A percentile compares a stretch with the other conserved stretches of the same genome.
phyloP scores from a whole-genome alignment of 2,888 invertebrate genomes.

The Kuschelorhynchus macadamiae region DNA sequence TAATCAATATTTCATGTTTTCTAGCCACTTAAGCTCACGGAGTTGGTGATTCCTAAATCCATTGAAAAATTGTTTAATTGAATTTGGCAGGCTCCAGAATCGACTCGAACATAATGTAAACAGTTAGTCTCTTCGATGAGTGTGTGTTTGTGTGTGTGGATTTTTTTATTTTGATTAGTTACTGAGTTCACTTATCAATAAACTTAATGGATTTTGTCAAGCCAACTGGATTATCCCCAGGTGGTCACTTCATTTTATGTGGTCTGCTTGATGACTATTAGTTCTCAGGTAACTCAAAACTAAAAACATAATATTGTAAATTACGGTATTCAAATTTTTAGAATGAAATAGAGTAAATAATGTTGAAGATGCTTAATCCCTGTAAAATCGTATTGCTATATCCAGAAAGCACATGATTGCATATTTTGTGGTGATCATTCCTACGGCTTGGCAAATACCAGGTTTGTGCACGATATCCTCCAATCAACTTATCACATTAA shows the following conservation, averaged over 20 bases:
- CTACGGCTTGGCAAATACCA: slow-evolving; percentile 60
- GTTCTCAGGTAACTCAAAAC: too few species aligned
- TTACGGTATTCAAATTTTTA: too few species aligned
- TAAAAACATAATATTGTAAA: too few species aligned
- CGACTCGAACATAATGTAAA: slow-evolving; percentile 67
- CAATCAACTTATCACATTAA: slow-evolving; percentile 44
- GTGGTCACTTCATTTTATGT: slow-evolving; percentile 49
- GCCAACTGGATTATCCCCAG: slow-evolving; percentile 59
- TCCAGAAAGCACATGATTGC: slow-evolving; percentile 19
- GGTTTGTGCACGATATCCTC: slow-evolving; percentile 62
- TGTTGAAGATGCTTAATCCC: too few species aligned
- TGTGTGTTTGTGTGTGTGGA: slow-evolving; percentile 69
- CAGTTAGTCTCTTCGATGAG: slow-evolving; percentile 69
- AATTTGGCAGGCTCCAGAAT: slow-evolving; percentile 66
- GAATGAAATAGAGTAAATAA: background rate
- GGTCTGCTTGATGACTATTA: background rate
- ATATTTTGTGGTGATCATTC: slow-evolving; percentile 39
- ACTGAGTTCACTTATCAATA: slow-evolving; percentile 66
- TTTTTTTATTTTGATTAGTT: slow-evolving; percentile 64
- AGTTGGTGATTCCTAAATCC: slow-evolving; percentile 67
- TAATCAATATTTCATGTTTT: slow-evolving; percentile 68
- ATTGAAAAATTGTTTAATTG: slow-evolving; percentile 65
- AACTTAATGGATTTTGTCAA: slow-evolving; percentile 59
- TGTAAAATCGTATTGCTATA: too few species aligned
- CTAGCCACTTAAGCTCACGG: slow-evolving; percentile 67